These are phyloP conservation scores for Threskiornis aethiopicus DNA, from an alignment of 2,797 vertebrate species.

Conservation along the genomic window DNA sequence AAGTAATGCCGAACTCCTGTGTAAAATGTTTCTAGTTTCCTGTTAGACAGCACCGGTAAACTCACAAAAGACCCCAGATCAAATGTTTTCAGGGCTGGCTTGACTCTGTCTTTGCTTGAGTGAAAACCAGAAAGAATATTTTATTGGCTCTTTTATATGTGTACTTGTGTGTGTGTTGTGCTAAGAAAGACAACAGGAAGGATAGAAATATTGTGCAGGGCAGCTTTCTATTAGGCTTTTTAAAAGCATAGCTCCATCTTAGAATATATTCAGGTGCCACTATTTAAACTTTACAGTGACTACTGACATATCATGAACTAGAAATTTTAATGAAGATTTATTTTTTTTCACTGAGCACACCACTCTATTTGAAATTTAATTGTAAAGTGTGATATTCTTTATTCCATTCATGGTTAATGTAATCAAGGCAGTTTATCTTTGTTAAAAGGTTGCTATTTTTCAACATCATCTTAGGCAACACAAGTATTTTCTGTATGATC, in stretches of 20 bases:
- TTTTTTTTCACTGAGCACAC: background rate
- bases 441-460: background rate
- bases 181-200: background rate
- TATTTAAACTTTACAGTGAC: background rate
- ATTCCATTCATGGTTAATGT: background rate
- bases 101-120: background rate
- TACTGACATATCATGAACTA: background rate
- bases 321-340: background rate
- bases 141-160: background rate
- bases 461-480: background rate
- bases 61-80: background rate
- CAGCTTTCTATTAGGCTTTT: background rate
- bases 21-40: background rate
- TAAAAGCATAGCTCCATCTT: background rate
- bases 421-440: background rate
- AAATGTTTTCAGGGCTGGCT: background rate
- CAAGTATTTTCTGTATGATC: background rate
- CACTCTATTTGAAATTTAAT: background rate
- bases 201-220: background rate
- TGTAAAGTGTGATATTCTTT: background rate
- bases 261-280: background rate
- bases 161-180: accelerated
- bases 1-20: background rate
- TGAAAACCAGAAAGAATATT: background rate
- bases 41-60: background rate